Conservation (phyloP, 2,113 vertebrate species). For the Psilopogon haemacephalus region DNA sequence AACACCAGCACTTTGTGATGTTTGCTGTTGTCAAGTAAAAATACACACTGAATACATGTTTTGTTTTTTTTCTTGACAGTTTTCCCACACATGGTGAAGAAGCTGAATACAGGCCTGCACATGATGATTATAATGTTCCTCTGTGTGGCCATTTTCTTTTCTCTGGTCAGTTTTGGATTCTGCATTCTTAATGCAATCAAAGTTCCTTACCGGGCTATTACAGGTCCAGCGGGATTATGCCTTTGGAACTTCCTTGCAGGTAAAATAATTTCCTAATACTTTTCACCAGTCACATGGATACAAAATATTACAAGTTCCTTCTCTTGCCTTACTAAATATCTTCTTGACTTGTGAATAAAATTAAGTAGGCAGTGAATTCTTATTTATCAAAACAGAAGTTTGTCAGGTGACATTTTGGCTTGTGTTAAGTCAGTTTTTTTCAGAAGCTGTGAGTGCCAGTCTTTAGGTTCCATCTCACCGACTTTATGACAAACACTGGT, state of each 20-base stretch:
- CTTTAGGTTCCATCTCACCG: background rate
- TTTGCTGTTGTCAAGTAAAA: background rate
- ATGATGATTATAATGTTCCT: conserved; percentile 89
- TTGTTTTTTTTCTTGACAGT: conserved; percentile 76
- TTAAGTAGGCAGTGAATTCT: background rate
- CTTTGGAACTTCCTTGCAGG: conserved; percentile 93
- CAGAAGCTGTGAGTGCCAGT: background rate
- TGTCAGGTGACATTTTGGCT: background rate
- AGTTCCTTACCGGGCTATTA: conserved; percentile 92
- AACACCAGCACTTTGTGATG: background rate
- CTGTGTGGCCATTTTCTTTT: conserved; percentile 83
- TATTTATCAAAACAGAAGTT: background rate
- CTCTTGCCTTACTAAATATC: background rate
- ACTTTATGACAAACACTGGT: background rate
- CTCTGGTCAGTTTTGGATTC: conserved; percentile 90
- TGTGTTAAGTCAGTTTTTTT: background rate
- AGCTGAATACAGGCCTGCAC: conserved; percentile 86
- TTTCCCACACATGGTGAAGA: conserved; percentile 90
- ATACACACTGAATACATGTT: background rate
- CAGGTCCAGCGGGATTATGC: conserved; percentile 90
- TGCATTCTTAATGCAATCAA: conserved; percentile 90
- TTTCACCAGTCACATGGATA: background rate
- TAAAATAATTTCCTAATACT: conserved; percentile 51
- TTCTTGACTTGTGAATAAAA: background rate
- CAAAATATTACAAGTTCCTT: background rate